Conservation (phyloP, 2,113 vertebrate species). For the Pituophis catenifer region DNA sequence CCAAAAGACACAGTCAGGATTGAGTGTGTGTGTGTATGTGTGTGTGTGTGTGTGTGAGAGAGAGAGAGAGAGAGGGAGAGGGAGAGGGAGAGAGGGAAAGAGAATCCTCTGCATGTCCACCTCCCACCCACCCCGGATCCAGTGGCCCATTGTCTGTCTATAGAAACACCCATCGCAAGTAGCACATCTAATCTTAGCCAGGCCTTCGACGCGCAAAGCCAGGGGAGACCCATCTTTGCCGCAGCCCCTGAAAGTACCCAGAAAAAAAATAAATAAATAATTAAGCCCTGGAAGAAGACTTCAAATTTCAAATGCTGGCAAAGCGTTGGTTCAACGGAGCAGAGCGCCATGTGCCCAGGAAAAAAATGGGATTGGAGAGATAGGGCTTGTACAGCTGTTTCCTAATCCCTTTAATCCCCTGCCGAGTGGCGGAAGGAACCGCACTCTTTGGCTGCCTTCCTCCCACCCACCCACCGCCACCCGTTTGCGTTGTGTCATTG, state of each 20-base stretch:
- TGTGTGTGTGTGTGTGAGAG: not conserved
- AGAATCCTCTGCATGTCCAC: not conserved
- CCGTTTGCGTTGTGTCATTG: not conserved
- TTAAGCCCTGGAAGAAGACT: not conserved
- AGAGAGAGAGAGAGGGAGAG: too few species aligned
- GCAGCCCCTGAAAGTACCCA: not conserved
- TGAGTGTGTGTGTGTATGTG: not conserved
- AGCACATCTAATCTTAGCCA: not conserved
- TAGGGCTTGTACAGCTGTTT: not conserved
- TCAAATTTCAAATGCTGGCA: not conserved
- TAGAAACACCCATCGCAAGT: not conserved
- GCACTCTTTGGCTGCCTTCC: not conserved
- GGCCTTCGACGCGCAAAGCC: not conserved
- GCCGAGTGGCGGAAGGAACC: constrained; percentile 16
- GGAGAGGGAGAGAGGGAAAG: too few species aligned
- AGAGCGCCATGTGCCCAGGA: fast-evolving
- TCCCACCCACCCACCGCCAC: not conserved
- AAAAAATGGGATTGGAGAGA: constrained; percentile 23
- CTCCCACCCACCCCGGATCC: not conserved
- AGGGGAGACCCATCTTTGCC: not conserved
- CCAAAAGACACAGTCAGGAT: not conserved
- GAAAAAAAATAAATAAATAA: not conserved
- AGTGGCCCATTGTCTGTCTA: not conserved
- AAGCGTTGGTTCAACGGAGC: constrained; percentile 13
- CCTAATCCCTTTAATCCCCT: constrained; percentile 23